Evolutionary conservation across 2,797 vertebrate genomes (phyloP).

Genomic region (Loris lydekkerianus): DNA sequence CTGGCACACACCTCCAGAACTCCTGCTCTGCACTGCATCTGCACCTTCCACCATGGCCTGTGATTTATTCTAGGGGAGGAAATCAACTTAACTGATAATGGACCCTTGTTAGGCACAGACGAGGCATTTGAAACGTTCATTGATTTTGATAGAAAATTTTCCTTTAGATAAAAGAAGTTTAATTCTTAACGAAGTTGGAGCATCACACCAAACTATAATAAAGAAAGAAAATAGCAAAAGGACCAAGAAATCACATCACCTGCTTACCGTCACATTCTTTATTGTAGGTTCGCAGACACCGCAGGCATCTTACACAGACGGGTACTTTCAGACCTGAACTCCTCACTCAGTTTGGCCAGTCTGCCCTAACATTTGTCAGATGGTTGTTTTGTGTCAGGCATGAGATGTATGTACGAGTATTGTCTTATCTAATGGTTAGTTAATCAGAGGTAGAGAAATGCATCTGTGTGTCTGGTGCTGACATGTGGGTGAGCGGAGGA

Average conservation of each 20-base stretch:
- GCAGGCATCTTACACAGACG: not conserved
- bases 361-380: not conserved
- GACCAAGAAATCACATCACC: not conserved
- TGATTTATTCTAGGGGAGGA: not conserved
- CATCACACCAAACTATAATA: not conserved
- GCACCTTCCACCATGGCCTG: not conserved
- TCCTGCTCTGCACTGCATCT: not conserved
- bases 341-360: not conserved
- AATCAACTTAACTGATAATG: not conserved
- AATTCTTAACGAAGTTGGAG: not conserved
- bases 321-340: not conserved
- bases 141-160: not conserved
- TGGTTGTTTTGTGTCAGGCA: not conserved
- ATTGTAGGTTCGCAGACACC: not conserved
- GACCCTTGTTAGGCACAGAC: not conserved
- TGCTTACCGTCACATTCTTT: not conserved
- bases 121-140: not conserved
- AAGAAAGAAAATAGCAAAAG: not conserved
- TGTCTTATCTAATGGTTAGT: not conserved
- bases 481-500: not conserved
- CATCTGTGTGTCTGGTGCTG: accelerated
- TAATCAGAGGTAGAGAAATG: not conserved
- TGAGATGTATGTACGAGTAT: no score
- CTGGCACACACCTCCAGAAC: no score
- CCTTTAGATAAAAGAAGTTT: not conserved